Evolutionary conservation across 2,888 invertebrate species (phyloP).

Genomic region (Xestia rhomboidea): DNA sequence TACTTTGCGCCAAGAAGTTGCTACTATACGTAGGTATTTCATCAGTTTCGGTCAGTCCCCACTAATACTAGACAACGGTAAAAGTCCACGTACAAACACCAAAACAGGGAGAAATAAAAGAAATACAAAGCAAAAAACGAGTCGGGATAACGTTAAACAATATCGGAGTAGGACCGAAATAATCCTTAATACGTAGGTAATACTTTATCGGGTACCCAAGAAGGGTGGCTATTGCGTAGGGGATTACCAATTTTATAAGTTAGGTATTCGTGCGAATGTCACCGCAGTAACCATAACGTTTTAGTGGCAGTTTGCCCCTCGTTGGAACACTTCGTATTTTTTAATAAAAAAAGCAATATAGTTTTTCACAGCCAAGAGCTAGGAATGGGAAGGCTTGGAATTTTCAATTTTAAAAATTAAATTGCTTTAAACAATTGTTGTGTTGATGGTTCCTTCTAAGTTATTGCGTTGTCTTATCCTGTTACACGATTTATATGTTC

Average conservation of each 20-base stretch:
- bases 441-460: conserved; percentile 56
- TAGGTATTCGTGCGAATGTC: conserved; percentile 87
- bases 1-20: conserved; percentile 42
- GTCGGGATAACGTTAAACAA: conserved; percentile 75
- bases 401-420: conserved; percentile 83
- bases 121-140: conserved; percentile 71
- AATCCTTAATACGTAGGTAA: conserved; percentile 80
- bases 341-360: conserved; percentile 87
- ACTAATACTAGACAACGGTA: conserved; percentile 46
- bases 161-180: conserved; percentile 74
- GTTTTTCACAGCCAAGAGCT: conserved; percentile 82
- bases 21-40: conserved; percentile 23
- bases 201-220: conserved; percentile 79
- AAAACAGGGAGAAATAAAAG: conserved; percentile 59
- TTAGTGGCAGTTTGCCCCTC: conserved; percentile 88
- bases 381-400: conserved; percentile 76
- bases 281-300: conserved; percentile 89
- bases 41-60: conserved; percentile 18
- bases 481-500: conserved; percentile 6
- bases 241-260: conserved; percentile 89
- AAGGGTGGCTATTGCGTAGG: conserved; percentile 75
- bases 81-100: conserved; percentile 45
- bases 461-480: conserved; percentile 45
- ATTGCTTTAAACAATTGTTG: conserved; percentile 71
- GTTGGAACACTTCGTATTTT: conserved; percentile 86